A percentile compares a stretch with the other conserved stretches of the same genome.
Conservation (phyloP, 2,113 vertebrate species). For the Erythrocebus patas region DNA sequence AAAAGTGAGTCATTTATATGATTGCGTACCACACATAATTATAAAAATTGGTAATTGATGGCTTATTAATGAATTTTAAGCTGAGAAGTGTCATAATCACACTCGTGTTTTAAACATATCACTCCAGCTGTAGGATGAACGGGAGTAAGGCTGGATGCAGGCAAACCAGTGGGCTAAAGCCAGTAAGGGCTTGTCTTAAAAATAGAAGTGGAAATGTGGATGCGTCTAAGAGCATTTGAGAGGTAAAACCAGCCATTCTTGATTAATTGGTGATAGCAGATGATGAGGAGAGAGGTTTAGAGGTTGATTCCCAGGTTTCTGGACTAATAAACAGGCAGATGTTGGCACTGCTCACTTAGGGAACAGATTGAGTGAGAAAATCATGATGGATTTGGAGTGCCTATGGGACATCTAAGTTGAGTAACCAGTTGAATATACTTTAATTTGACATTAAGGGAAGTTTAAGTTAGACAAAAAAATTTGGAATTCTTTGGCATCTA, state of each 20-base stretch:
- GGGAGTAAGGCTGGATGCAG: not conserved
- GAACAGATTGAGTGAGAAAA: not conserved
- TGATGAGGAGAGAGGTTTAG: not conserved
- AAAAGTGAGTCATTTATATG: too few relatives aligned
- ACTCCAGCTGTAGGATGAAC: not conserved
- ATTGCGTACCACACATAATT: too few relatives aligned
- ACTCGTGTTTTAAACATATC: not conserved
- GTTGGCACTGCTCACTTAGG: not conserved
- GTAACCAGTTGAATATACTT: not conserved
- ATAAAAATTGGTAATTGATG: too few relatives aligned
- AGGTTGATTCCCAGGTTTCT: not conserved
- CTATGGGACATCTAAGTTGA: not conserved
- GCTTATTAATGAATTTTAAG: too few relatives aligned
- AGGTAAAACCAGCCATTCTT: not conserved
- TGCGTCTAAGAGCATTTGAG: not conserved
- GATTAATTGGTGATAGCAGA: not conserved
- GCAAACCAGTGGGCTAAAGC: not conserved
- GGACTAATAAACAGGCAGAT: not conserved
- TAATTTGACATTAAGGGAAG: not conserved
- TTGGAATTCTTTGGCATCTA: not conserved
- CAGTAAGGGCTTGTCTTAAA: not conserved
- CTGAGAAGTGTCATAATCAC: not conserved
- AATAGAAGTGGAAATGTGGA: too few relatives aligned
- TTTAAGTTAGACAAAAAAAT: not conserved
- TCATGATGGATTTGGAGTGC: not conserved